phyloP scores from a whole-genome alignment of 2,797 vertebrate genomes.

The Myripristis jacobus region DNA sequence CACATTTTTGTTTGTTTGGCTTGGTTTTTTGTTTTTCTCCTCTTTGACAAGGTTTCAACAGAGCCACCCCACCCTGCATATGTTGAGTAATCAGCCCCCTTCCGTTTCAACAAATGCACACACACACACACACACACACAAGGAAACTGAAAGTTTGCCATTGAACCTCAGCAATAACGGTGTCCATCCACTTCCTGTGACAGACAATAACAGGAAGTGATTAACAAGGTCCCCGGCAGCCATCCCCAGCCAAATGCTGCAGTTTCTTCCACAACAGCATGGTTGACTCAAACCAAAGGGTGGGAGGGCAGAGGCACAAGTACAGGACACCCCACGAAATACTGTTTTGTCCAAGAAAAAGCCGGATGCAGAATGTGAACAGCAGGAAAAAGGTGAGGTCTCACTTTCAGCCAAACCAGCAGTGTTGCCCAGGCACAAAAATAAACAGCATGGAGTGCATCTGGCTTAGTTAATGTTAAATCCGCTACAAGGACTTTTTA shows the following conservation, averaged over 20 bases:
- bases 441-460: conserved; percentile 14
- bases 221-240: conserved; percentile 76
- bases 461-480: neutral
- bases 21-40: neutral
- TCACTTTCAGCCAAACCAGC: conserved; percentile 8
- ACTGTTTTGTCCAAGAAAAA: conserved; percentile 38
- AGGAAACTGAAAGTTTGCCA: conserved; percentile 71
- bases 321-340: conserved; percentile 30
- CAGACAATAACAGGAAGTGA: conserved; percentile 86
- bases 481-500: too few species aligned
- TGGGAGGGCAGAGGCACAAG: conserved; percentile 29
- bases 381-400: conserved; percentile 62
- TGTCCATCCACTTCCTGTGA: conserved; percentile 80
- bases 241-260: conserved; percentile 59
- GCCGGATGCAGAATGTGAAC: conserved; percentile 39
- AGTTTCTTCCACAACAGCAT: conserved; percentile 61
- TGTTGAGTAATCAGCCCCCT: conserved; percentile 18
- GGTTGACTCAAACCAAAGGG: conserved; percentile 34
- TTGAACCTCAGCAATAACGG: conserved; percentile 73
- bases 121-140: conserved; percentile 25
- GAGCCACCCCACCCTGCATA: conserved; percentile 8
- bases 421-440: conserved; percentile 21
- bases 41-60: conserved; percentile 8
- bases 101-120: conserved; percentile 26
- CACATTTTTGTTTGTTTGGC: conserved; percentile 21